These are phyloP conservation scores for Morpho achilles DNA, from an alignment of 2,888 invertebrate species.

Conservation along the genomic window DNA sequence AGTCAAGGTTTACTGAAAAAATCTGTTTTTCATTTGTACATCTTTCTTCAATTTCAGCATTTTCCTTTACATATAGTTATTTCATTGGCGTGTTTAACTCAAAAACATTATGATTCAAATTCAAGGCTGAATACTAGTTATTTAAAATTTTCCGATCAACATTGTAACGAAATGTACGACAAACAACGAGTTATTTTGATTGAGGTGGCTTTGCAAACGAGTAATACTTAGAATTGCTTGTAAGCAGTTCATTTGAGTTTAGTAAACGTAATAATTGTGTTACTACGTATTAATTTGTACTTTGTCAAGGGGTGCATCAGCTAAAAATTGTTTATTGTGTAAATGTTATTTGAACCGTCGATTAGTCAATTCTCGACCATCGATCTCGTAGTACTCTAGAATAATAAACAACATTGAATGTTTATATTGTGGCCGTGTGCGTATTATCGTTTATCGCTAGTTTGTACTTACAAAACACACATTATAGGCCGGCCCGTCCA, in stretches of 20 bases:
- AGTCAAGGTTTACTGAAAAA: no score
- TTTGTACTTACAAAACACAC: conserved; percentile 3
- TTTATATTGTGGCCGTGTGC: conserved; percentile 33
- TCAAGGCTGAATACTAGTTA: no score
- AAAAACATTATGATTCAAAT: no score
- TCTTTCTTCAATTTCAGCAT: no score
- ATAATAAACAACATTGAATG: conserved; percentile 31
- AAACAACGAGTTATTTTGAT: conserved; percentile 1
- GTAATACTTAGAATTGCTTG: conserved; percentile 4
- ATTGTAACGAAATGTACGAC: conserved; percentile 4
- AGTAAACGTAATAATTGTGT: not conserved
- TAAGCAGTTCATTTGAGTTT: not conserved
- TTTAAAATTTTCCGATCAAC: not conserved
- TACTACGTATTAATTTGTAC: conserved; percentile 5
- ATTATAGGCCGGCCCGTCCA: conserved; percentile 25
- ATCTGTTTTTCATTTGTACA: no score
- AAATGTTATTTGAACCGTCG: conserved; percentile 5
- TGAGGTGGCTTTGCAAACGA: not conserved
- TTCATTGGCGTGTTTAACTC: no score
- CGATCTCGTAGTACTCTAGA: conserved; percentile 26
- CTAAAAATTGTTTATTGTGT: conserved; percentile 7
- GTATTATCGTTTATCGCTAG: conserved; percentile 27
- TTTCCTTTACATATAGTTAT: no score
- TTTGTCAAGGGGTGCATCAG: not conserved
- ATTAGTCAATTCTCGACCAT: conserved; percentile 19